Evolutionary conservation across 2,888 invertebrate species (phyloP), one percentile per base, ranked within the genome.

Genomic region (Spodoptera exigua): DNA sequence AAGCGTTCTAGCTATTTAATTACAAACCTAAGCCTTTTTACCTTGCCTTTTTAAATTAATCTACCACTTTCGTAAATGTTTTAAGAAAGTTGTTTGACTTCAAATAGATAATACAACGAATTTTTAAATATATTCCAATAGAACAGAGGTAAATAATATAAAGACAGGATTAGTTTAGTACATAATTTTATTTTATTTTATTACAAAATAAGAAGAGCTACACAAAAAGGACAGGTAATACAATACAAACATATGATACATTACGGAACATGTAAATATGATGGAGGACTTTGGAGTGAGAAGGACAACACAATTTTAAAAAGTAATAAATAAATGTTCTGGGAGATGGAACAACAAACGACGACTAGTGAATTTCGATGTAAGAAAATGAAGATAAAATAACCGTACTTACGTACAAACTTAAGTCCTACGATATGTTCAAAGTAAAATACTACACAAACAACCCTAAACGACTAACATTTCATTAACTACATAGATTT

Each of bases 381-480:
- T 21, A 63, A 44, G 32, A 45, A 51, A 44, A 57, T 10, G 55
- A 14, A 27, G 43, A 9, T 32, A 48, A 46, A 27, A 47, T 39
- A 57, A 53, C 43, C n/a, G 41, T 60, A 36, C 10, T 5, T 41
- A 14, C 35, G n/a, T 53, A 56, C 12, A 2, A 64, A 63, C 51
- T 71, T 75, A 60, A 46, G 32, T 37, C 39, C 49, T 60, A 72
- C 55, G 72, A 74, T 72, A 76, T 65, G 70, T 67, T 62, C 13
- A 67, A 70, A 58, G 35, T 65, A 76, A 72, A 62, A 35, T 45
- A 34, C 69, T 67, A 71, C 61, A 44, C 60, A 58, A 58, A 71
- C 60, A 63, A 60, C 47, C 55, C 56, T 60, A 68, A 48, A 71
- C 57, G 66, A 11, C 56, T 69, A 72, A 68, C 55, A 68, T 61